Base-by-base conservation (phyloP, 2,113 vertebrate genomes). In the Rostratula benghalensis region DNA sequence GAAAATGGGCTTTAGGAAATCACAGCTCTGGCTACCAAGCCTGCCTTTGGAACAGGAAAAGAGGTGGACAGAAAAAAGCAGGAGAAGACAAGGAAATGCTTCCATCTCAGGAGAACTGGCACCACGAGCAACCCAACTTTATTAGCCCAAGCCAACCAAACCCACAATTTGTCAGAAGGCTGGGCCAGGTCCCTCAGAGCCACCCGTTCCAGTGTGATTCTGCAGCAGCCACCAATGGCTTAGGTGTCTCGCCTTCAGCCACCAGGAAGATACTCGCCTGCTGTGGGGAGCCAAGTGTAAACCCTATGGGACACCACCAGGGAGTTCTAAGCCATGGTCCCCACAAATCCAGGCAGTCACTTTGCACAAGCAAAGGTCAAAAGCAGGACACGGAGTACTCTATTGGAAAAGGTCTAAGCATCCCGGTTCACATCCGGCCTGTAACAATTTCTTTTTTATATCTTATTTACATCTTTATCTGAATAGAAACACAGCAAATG, bases 271-370 rank as follows among this genome's bases (percentile, higher is more conserved):
- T 20, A 10, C 3, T 30, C 28, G n/a, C 6, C 28, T 22, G 2
- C 37, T 9, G 2, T 0, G 4, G 65, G n/a, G 30, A 81, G 23
- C 18, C 25, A 59, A 54, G n/a, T 6, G 6, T 4, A 10, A 56
- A 9, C 0, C 2, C 7, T 6, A 16, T 1, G 1, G 1, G 1
- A 8, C n/a, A 35, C 1, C 0, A 35, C 0, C 0, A 71, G 51
- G 56, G 56, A 57, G 56, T 10, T 28, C 27, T 2, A 30, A 48
- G 70, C 7, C 57, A 9, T 13, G 3, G 65, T 57, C 75, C 31
- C 41, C 54, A 68, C 56, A 70, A 54, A 56, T 1, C 11, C 54
- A 56, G 67, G 59, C 78, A 50, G 46, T 13, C 43, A 25, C 28
- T 41, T 57, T 24, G 39, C 45, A 41, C 39, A 51, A 76, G 60